Evolutionary conservation across 2,888 invertebrate genomes (phyloP).

Genomic region (Galerucella calmariensis): DNA sequence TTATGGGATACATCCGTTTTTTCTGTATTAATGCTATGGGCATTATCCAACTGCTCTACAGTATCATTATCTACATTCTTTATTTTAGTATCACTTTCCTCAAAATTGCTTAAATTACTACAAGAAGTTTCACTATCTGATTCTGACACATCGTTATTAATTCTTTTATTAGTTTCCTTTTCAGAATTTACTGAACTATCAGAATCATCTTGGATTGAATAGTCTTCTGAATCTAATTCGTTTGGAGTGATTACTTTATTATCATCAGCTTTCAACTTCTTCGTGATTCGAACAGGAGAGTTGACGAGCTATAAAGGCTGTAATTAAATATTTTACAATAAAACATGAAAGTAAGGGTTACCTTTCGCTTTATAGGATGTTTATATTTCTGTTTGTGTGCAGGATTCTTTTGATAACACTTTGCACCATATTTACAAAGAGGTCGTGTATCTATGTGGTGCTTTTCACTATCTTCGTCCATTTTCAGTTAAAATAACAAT

Average conservation of each 20-base stretch:
- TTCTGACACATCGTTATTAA: slow-evolving; percentile 48
- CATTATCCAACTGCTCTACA: not conserved
- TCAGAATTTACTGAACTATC: slow-evolving; percentile 6
- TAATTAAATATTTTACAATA: slow-evolving; percentile 18
- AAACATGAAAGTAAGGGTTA: slow-evolving; percentile 20
- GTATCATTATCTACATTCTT: not conserved
- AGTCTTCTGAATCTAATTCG: slow-evolving; percentile 29
- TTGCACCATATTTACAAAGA: slow-evolving; percentile 80
- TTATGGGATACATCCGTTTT: not conserved
- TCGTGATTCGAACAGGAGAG: slow-evolving; percentile 35
- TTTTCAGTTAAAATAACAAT: not conserved
- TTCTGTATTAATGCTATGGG: not conserved
- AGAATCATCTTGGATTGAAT: slow-evolving; percentile 14
- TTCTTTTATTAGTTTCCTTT: slow-evolving; percentile 15
- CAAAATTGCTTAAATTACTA: slow-evolving; percentile 28
- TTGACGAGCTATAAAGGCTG: slow-evolving; percentile 4
- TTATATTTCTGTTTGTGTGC: slow-evolving; percentile 79
- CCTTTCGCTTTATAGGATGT: slow-evolving; percentile 72
- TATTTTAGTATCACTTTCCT: slow-evolving; percentile 31
- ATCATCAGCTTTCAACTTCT: slow-evolving; percentile 37
- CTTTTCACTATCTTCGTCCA: slow-evolving; percentile 40
- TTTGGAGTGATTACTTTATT: not conserved
- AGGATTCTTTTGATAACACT: slow-evolving; percentile 86
- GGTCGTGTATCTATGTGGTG: slow-evolving; percentile 63
- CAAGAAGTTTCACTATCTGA: slow-evolving; percentile 40